Evolutionary conservation across 2,888 invertebrate genomes (phyloP).

Genomic region (Arrhopalites spinosus): DNA sequence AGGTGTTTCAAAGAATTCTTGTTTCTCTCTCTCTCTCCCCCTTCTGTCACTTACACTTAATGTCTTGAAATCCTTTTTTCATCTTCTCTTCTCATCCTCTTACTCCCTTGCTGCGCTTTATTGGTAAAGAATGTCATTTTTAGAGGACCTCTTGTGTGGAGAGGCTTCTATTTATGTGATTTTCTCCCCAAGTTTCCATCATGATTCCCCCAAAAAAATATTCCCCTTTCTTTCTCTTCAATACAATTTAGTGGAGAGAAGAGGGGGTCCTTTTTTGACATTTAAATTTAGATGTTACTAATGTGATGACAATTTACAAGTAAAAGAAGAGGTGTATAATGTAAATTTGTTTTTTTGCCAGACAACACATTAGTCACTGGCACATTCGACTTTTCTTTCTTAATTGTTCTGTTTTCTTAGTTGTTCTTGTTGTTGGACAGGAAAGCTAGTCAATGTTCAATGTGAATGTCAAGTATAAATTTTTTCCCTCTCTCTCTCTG

Average conservation of each 20-base stretch:
- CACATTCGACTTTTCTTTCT: slow-evolving; percentile 27
- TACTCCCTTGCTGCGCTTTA: neutral
- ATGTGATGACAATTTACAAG: neutral
- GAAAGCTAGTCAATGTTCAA: neutral
- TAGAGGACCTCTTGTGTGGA: no score
- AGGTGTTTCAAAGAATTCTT: slow-evolving; percentile 26
- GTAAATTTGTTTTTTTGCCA: no score
- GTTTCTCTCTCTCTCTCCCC: neutral
- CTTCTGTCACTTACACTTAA: slow-evolving; percentile 23
- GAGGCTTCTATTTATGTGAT: no score
- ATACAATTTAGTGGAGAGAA: no score
- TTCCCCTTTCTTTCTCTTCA: no score
- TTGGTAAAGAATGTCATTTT: no score
- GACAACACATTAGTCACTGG: neutral
- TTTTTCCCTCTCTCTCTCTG: slow-evolving; percentile 27
- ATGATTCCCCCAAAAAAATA: no score
- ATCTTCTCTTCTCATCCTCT: slow-evolving; percentile 7
- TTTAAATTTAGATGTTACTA: neutral
- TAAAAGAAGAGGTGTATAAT: no score
- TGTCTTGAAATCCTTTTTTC: slow-evolving; percentile 15
- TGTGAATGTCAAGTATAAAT: slow-evolving; percentile 25
- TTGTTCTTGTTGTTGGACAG: no score
- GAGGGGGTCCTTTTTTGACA: no score
- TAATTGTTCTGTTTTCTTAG: neutral
- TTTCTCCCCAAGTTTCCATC: no score